Conservation (phyloP, 2,797 vertebrate genomes). For the Mormyrus proboscirostris region DNA sequence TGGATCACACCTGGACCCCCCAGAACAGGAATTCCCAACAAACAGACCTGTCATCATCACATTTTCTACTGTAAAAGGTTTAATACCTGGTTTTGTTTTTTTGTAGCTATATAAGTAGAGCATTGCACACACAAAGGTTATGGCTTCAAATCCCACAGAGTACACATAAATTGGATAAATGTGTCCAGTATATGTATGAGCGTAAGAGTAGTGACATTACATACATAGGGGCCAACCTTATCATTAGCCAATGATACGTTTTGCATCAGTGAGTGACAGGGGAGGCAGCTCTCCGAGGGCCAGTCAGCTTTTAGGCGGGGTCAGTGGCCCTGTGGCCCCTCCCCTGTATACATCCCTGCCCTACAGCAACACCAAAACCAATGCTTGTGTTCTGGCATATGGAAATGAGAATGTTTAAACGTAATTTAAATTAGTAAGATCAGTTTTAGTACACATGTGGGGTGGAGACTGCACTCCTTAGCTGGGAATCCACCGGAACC, state of each 20-base stretch:
- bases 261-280: background rate
- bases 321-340: background rate
- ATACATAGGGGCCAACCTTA: background rate
- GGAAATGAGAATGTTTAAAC: background rate
- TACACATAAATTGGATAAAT: background rate
- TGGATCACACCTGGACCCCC: slow-evolving; percentile 44
- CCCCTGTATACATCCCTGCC: background rate
- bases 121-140: background rate
- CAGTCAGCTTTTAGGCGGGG: background rate
- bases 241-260: background rate
- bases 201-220: background rate
- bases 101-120: background rate
- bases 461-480: background rate
- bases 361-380: background rate
- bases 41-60: background rate
- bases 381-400: background rate
- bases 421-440: slow-evolving; percentile 7
- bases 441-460: background rate
- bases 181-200: background rate
- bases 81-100: background rate
- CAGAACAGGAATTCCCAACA: slow-evolving; percentile 34
- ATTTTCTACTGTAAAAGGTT: slow-evolving; percentile 6
- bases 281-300: background rate
- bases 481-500: background rate
- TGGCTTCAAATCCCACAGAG: background rate